These are phyloP conservation scores for Phytoseiulus persimilis DNA, from an alignment of 2,888 invertebrate genomes.

Conservation along the genomic window DNA sequence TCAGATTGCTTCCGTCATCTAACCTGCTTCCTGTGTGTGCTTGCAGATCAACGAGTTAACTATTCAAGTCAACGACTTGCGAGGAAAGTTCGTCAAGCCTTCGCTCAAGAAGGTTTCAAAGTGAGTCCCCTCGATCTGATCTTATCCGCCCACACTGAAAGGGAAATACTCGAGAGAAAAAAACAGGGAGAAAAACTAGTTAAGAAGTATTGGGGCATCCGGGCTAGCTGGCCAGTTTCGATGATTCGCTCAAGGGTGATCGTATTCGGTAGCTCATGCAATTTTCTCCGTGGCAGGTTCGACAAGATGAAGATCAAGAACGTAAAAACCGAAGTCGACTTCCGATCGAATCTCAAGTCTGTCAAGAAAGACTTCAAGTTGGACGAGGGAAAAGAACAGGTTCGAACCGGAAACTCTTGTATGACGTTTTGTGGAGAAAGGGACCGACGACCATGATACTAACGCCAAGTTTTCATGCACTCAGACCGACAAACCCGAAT, in stretches of 20 bases:
- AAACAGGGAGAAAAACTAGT: no score
- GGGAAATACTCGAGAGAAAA: no score
- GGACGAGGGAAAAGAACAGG: slow-evolving; percentile 45
- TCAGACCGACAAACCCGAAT: slow-evolving; percentile 44
- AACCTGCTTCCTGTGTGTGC: no score
- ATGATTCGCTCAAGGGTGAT: no score
- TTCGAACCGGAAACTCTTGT: not conserved
- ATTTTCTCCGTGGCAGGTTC: slow-evolving; percentile 55
- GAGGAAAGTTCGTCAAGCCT: slow-evolving; percentile 99
- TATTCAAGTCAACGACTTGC: slow-evolving; percentile 98
- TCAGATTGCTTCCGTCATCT: no score
- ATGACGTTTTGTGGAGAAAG: no score
- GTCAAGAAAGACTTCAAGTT: slow-evolving; percentile 61
- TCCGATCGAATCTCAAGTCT: slow-evolving; percentile 98
- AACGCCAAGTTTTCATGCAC: not conserved
- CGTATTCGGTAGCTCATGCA: no score
- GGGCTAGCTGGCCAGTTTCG: no score
- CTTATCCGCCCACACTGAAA: no score
- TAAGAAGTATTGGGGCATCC: no score
- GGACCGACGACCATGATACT: no score
- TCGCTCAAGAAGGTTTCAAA: slow-evolving; percentile 99
- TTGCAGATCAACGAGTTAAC: slow-evolving; percentile 92
- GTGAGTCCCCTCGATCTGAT: slow-evolving; percentile 60
- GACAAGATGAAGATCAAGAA: slow-evolving; percentile 78
- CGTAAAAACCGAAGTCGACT: slow-evolving; percentile 89